phyloP scores from a whole-genome alignment of 2,797 vertebrate genomes.

The Miichthys miiuy region DNA sequence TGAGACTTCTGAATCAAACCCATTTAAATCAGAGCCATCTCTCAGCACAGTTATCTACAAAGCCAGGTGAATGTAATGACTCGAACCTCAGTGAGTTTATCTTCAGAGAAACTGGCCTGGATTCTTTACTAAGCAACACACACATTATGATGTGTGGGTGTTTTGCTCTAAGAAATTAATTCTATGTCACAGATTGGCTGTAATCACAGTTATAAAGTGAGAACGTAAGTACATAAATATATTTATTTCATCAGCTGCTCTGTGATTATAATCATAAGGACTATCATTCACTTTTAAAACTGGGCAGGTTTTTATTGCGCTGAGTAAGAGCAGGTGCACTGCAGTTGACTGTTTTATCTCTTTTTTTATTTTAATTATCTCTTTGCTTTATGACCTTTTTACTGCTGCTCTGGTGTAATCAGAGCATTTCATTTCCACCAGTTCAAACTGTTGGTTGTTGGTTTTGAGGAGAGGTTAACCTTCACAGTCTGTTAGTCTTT shows the following conservation, averaged over 20 bases:
- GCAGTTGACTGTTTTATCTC: slow-evolving; percentile 11
- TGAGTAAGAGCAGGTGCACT: not conserved
- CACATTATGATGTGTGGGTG: not conserved
- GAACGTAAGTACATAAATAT: too few species aligned
- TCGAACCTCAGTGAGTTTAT: not conserved
- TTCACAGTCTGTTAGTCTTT: not conserved
- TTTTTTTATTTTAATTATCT: not conserved
- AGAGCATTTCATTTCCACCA: not conserved
- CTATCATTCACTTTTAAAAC: not conserved
- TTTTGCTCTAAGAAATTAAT: not conserved
- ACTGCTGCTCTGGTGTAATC: not conserved
- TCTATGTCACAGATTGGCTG: not conserved
- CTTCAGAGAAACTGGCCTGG: not conserved
- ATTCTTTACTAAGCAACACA: not conserved
- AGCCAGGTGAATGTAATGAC: not conserved
- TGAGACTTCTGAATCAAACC: not conserved
- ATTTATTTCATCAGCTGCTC: not conserved
- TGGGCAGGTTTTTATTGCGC: slow-evolving; percentile 3
- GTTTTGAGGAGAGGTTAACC: not conserved
- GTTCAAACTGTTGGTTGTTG: not conserved
- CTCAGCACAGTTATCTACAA: not conserved
- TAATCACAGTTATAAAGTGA: slow-evolving; percentile 8
- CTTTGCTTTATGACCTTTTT: slow-evolving; percentile 3
- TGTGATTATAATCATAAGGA: not conserved
- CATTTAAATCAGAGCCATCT: not conserved